Base-by-base conservation (phyloP, 1,140 invertebrate species). In the Pissodes strobi region DNA sequence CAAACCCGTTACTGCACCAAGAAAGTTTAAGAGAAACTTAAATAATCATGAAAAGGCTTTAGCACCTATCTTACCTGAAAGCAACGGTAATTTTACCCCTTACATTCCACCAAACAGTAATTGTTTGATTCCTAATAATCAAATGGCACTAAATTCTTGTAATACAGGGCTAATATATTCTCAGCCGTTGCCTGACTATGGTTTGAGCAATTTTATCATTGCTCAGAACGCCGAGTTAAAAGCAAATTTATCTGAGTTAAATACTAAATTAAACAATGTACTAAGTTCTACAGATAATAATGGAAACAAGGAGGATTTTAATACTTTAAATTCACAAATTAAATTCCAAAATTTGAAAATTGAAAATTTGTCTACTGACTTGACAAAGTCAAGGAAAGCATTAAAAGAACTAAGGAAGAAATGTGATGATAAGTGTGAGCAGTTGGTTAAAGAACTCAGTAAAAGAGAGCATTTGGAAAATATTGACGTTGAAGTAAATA, bases 341-440 rank as follows among this genome's bases (percentile, higher is more conserved):
- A 65, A 65, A 52, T 58, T 43, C 25, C 45, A 59, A 17, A 65
- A 45, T 17, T 58, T 65, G 30, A 65, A 57, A 43, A 65, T 65
- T 30, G 63, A 65, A 27, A 65, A 65, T 58, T 25, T 65, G 10
- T 5, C 27, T 23, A 13, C 18, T 19, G 63, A 65, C 1, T 65
- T 58, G 34, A n/a, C 51, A 8, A 27, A 15, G 12, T 17, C 6
- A 3, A 34, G 19, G 0, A 37, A 51, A 25, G 9, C 9, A 10
- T 39, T 21, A 8, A 5, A 48, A 13, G 22, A 41, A 6, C 15
- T 51, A 17, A 38, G 30, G 17, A 41, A 18, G n/a, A 43, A 27
- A 18, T 58, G 51, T 52, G 43, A 58, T 0, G 21, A 59, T 8
- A 58, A 57, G 41, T 58, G 43, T 19, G 2, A 51, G 17, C 39